phyloP scores from a whole-genome alignment of 1,140 invertebrate species.

The Pseudomyrmex dendroicus region DNA sequence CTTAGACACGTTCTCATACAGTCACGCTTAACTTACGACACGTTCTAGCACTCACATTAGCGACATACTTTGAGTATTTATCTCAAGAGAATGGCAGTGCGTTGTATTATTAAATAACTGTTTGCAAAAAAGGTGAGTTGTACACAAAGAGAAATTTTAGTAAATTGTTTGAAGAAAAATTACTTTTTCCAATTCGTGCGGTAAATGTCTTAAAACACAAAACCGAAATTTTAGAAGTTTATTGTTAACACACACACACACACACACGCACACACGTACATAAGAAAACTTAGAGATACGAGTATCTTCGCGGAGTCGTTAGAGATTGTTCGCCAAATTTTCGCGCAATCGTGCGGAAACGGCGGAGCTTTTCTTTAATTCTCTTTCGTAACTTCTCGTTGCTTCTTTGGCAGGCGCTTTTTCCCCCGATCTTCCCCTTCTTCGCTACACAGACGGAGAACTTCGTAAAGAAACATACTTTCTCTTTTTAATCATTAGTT shows the following conservation, averaged over 20 bases:
- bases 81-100: background rate
- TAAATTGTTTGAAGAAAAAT: no score
- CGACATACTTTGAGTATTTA: background rate
- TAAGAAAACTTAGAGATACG: background rate
- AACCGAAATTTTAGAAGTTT: background rate
- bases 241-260: constrained; percentile 5
- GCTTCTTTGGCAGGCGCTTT: constrained; percentile 32
- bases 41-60: constrained; percentile 43
- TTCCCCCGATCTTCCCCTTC: constrained; percentile 13
- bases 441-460: constrained; percentile 8
- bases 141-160: background rate
- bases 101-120: background rate
- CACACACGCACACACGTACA: no score
- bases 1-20: constrained; percentile 52
- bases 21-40: constrained; percentile 45
- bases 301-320: constrained; percentile 1
- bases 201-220: no score
- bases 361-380: background rate
- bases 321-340: constrained; percentile 44
- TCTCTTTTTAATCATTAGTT: constrained; percentile 66
- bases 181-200: no score
- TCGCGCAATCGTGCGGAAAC: constrained; percentile 40
- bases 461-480: constrained; percentile 47
- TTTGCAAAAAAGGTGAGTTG: no score
- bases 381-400: constrained; percentile 35